phyloP scores from a whole-genome alignment of 2,113 vertebrate species.

The Amphilophus citrinellus region DNA sequence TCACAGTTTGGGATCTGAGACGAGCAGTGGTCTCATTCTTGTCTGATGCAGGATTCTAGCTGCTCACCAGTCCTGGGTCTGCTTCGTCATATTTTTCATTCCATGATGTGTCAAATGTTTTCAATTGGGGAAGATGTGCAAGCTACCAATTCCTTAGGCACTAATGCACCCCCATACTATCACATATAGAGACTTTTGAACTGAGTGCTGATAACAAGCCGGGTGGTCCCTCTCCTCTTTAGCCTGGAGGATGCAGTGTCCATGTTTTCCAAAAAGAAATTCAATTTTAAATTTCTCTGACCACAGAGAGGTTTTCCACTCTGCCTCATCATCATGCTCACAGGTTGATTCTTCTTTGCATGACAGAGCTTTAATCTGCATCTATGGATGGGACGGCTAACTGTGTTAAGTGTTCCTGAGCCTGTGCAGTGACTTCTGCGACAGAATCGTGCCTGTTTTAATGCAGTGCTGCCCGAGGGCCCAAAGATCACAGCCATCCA shows the following conservation, averaged over 20 bases:
- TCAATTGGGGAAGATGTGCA: too few relatives aligned
- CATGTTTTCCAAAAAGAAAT: background rate
- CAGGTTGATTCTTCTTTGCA: background rate
- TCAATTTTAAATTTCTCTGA: background rate
- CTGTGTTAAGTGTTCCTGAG: background rate
- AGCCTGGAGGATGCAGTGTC: too few relatives aligned
- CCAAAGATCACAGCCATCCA: background rate
- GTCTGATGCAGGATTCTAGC: too few relatives aligned
- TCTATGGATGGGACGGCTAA: accelerated
- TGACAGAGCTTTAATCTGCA: background rate
- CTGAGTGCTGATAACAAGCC: background rate
- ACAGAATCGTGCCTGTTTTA: background rate
- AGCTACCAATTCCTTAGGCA: too few relatives aligned
- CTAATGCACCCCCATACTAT: too few relatives aligned
- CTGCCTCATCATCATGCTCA: background rate
- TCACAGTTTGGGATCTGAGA: too few relatives aligned
- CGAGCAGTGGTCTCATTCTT: too few relatives aligned
- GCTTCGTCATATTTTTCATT: too few relatives aligned
- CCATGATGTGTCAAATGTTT: too few relatives aligned
- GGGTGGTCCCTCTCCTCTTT: background rate
- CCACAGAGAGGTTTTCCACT: background rate
- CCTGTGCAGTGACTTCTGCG: background rate
- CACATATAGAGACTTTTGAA: too few relatives aligned
- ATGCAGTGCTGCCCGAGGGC: background rate
- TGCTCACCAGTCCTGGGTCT: too few relatives aligned